phyloP scores from a whole-genome alignment of 2,113 vertebrate genomes.

The Hyperopisus bebe region DNA sequence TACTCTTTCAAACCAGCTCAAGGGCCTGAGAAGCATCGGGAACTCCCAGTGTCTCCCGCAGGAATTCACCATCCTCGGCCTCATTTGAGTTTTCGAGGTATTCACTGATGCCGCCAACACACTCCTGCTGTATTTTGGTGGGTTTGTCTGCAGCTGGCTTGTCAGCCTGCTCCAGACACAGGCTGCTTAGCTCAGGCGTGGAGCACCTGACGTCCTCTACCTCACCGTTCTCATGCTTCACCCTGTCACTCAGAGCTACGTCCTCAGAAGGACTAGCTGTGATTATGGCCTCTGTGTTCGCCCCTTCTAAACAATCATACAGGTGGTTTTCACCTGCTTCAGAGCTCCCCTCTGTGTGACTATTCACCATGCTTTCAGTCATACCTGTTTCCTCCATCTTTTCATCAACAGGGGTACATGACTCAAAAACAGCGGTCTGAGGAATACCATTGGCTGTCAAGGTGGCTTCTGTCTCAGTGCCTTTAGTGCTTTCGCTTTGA shows the following conservation, averaged over 20 bases:
- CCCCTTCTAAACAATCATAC: not conserved
- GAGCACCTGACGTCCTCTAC: constrained; percentile 29
- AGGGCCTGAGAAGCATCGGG: constrained; percentile 47
- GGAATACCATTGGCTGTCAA: constrained; percentile 32
- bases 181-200: constrained; percentile 49
- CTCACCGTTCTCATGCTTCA: constrained; percentile 56
- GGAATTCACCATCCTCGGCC: constrained; percentile 56
- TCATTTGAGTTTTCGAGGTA: constrained; percentile 44
- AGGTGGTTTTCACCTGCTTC: constrained; percentile 12
- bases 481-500: not conserved
- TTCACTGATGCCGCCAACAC: constrained; percentile 50
- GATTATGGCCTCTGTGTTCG: constrained; percentile 23
- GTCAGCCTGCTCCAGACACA: constrained; percentile 20
- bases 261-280: not conserved
- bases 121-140: constrained; percentile 34
- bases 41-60: constrained; percentile 53
- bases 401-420: constrained; percentile 32
- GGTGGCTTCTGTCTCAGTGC: constrained; percentile 16
- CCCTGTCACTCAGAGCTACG: constrained; percentile 14
- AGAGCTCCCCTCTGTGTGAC: constrained; percentile 23
- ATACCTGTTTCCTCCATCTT: not conserved
- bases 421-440: constrained; percentile 49
- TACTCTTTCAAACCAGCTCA: constrained; percentile 43
- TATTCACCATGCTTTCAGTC: constrained; percentile 26
- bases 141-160: constrained; percentile 10